A percentile compares a stretch with the other conserved stretches of the same genome.
Evolutionary conservation across 2,113 vertebrate species (phyloP).

Genomic region (Petrocephalus zakoni): DNA sequence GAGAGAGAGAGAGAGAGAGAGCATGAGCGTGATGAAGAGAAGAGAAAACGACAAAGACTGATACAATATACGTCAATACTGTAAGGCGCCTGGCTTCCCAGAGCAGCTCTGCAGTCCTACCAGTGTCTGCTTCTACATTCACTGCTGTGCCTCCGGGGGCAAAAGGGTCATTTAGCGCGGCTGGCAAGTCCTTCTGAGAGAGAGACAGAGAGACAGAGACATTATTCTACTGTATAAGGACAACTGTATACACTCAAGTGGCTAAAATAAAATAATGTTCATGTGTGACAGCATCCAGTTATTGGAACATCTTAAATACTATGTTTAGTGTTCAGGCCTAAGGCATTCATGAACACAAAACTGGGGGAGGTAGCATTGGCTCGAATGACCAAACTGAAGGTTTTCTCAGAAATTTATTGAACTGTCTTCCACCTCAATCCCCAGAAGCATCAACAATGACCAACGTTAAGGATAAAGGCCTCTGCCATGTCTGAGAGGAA

Average conservation of each 20-base stretch:
- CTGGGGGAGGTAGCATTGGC: not conserved
- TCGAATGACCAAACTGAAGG: not conserved
- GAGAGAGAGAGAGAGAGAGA: not conserved
- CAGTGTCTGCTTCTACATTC: constrained; percentile 69
- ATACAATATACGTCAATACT: not conserved
- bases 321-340: not conserved
- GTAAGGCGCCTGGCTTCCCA: constrained; percentile 22
- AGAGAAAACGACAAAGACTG: not conserved
- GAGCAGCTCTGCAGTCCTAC: constrained; percentile 55
- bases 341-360: not conserved
- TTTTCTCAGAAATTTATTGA: not conserved
- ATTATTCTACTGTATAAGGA: not conserved
- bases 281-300: not conserved
- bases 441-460: not conserved
- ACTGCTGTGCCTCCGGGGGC: constrained; percentile 88
- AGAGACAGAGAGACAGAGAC: constrained; percentile 30
- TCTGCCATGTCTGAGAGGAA: not conserved
- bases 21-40: not conserved
- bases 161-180: constrained; percentile 83
- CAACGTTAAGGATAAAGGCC: not conserved
- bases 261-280: not conserved
- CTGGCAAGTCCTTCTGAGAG: constrained; percentile 66
- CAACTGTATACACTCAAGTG: not conserved
- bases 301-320: not conserved
- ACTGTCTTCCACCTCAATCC: not conserved